These are phyloP conservation scores for Linurgus olivaceus DNA, from an alignment of 2,797 vertebrate genomes.

Conservation along the genomic window DNA sequence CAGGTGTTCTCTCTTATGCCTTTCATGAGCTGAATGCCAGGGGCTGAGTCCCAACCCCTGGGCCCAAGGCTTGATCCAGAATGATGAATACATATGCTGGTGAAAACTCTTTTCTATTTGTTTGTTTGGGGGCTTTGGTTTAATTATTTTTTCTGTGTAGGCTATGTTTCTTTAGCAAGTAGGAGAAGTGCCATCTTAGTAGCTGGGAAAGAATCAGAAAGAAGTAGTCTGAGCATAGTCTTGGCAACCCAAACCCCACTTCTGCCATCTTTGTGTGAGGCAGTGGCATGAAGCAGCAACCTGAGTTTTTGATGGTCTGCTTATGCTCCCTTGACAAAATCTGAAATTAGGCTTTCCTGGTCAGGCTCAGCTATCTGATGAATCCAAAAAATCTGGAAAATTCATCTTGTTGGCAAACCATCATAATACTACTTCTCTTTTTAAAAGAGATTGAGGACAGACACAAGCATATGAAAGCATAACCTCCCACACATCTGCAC, in stretches of 20 bases:
- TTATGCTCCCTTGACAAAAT: neutral
- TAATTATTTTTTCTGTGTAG: neutral
- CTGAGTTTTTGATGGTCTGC: neutral
- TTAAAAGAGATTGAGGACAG: neutral
- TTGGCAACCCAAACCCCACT: neutral
- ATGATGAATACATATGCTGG: neutral
- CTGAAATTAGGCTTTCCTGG: neutral
- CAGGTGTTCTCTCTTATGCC: neutral
- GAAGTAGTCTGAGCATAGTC: neutral
- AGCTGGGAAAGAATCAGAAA: neutral
- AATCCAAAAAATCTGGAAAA: neutral
- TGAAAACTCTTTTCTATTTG: neutral
- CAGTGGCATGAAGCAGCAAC: neutral
- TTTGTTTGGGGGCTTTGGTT: neutral
- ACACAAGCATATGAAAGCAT: neutral
- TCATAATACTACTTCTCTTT: neutral
- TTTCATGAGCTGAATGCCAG: neutral
- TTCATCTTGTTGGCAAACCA: neutral
- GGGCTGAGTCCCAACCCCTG: neutral
- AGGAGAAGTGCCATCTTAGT: neutral
- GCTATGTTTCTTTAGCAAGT: neutral
- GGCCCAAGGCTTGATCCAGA: neutral
- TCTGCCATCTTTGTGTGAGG: neutral
- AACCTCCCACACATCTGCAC: neutral
- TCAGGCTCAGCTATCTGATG: neutral